Evolutionary conservation across 2,797 vertebrate genomes (phyloP).

Genomic region (Pteronotus mesoamericanus): DNA sequence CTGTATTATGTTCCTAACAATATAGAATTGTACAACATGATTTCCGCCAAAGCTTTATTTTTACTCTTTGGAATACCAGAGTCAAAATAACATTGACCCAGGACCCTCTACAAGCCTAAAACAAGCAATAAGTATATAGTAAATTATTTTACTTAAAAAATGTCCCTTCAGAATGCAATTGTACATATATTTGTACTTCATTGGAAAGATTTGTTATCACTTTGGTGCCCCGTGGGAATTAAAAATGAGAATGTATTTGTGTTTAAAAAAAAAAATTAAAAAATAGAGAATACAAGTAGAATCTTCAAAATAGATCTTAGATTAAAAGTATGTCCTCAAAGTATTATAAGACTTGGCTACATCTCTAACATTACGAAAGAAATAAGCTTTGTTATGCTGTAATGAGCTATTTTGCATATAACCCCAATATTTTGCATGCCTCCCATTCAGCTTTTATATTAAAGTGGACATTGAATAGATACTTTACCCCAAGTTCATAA

Average conservation of each 20-base stretch:
- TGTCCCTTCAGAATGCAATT: background rate
- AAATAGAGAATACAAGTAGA: background rate
- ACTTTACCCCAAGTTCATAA: background rate
- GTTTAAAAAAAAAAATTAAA: background rate
- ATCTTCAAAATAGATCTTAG: background rate
- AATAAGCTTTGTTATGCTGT: background rate
- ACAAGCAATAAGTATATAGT: background rate
- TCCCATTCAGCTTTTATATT: constrained; percentile 15
- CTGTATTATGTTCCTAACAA: background rate
- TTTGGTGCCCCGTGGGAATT: background rate
- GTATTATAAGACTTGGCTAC: background rate
- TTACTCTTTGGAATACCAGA: background rate
- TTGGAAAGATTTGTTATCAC: background rate
- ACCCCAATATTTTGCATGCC: background rate
- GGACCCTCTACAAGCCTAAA: background rate
- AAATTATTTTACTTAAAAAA: background rate
- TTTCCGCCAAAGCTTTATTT: background rate
- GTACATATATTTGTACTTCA: background rate
- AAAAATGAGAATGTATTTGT: background rate
- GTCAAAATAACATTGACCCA: background rate
- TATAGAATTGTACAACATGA: background rate
- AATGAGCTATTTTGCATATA: background rate
- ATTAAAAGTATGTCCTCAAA: background rate
- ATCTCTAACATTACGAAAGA: background rate
- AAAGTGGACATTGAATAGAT: background rate